phyloP scores from a whole-genome alignment of 2,888 invertebrate genomes.

The Amblyjoppa fuscipennis region DNA sequence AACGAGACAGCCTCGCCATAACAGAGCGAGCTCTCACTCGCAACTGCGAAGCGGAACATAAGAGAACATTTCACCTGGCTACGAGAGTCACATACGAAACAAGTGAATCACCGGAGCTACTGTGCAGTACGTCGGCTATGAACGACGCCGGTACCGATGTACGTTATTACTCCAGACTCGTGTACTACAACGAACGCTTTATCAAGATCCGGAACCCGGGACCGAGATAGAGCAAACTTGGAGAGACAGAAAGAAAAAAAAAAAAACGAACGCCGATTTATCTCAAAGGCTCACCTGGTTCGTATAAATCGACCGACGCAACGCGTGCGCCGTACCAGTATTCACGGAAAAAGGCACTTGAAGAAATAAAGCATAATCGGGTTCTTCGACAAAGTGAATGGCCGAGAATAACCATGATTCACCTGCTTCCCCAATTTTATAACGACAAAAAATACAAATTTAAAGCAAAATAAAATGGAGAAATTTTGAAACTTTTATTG shows the following conservation, averaged over 20 bases:
- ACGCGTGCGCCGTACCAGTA: constrained; percentile 46
- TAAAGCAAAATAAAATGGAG: no score
- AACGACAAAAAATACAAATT: neutral
- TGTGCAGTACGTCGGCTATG: constrained; percentile 15
- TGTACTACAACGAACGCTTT: constrained; percentile 23
- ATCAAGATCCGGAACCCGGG: constrained; percentile 37
- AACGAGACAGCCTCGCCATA: constrained; percentile 54
- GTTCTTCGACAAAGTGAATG: constrained; percentile 48
- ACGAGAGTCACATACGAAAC: constrained; percentile 50
- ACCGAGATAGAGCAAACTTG: neutral
- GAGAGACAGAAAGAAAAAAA: constrained; percentile 35
- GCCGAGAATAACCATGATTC: constrained; percentile 35
- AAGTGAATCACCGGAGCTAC: constrained; percentile 49
- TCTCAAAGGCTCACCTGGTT: constrained; percentile 55
- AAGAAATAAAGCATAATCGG: constrained; percentile 45
- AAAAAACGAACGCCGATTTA: constrained; percentile 30
- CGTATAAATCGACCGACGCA: constrained; percentile 54
- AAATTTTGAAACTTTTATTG: no score
- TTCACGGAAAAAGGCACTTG: constrained; percentile 29
- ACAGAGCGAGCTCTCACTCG: constrained; percentile 33
- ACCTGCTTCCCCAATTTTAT: neutral
- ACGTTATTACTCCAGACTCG: neutral
- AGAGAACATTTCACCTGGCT: constrained; percentile 53
- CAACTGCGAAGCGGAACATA: constrained; percentile 13
- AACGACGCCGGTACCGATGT: constrained; percentile 25